Base-by-base conservation (phyloP, 2,888 invertebrate species). In the Clitarchus hookeri region DNA sequence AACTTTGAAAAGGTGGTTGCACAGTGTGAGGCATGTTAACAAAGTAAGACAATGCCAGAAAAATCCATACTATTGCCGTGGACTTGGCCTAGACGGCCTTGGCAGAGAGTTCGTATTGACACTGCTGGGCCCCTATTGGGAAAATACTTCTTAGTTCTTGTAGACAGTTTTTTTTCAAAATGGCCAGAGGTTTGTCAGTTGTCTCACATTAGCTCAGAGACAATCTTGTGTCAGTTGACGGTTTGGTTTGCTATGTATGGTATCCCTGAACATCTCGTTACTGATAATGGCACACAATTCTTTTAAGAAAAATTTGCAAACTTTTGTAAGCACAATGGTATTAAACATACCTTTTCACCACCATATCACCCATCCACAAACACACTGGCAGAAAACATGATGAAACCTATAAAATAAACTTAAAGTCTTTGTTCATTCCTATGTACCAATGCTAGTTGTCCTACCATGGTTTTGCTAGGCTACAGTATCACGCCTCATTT, bases 141-240 rank as follows among this genome's bases (percentile, higher is more conserved):
- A 65, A 65, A 16, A n/a, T n/a, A 65, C 65, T 65, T 65, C 65
- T 65, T 65, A n/a, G 65, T 65, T 0, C n/a, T 65, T n/a, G 65
- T 65, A n/a, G 65, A 65, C n/a, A 65, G 65, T n/a, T 65, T n/a
- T n/a, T 65, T n/a, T n/a, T 65, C 65, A n/a, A 65, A 65, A n/a
- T 65, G 65, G 65, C n/a, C 23, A 16, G 65, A 65, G 8, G 65
- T 65, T 19, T 65, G 65, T 65, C 23, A 12, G 16, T n/a, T 65
- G 65, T 65, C 65, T 65, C 23, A n/a, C 23, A 65, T 65, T 9
- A 65, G 65, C 65, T 65, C 65, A 23, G 8, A n/a, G 6, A 25
- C 44, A 23, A 19, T 65, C 19, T n/a, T 65, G 23, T n/a, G n/a
- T 4, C 19, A 23, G n/a, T n/a, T 65, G 11, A 19, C 0, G 8